Evolutionary conservation across 2,888 invertebrate genomes (phyloP), one percentile per base, ranked within the genome.

Genomic region (Drosophila trichaetosa): DNA sequence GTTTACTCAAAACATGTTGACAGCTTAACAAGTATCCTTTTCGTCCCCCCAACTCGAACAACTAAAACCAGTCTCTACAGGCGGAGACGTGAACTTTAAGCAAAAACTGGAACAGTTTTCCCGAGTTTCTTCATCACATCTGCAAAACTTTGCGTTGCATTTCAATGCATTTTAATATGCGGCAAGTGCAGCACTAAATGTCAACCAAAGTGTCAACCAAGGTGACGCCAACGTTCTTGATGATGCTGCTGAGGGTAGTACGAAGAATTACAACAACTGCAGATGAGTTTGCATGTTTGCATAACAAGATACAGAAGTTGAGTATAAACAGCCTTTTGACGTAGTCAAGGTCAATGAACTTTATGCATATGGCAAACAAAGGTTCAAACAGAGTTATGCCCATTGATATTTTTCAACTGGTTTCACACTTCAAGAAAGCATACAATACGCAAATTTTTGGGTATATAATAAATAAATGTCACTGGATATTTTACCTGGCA

Each of bases 1-100:
- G 77, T 84, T 87, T 71, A 73, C 88, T 81, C 79, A 85, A 79
- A 87, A 85, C 79, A 85, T 85, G 84, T 83, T 85, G 88, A 85
- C 88, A 82, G 83, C 84, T 87, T 80, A 87, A 76, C 85, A 80
- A 70, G 80, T 58, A 79, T 66, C 63, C 64, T 34, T 46, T 48
- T 40, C 5, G 21, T 31, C 18, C 42, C 18, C 18, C 36, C 27
- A 10, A 13, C 38, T 16, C 29, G n/a, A 21, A 27, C 64, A 62
- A 66, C 72, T 65, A 72, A 64, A 54, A n/a, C 57, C 49, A 58
- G 69, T 38, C 36, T 46, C 38, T 29, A 54, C 24, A 46, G 31
- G 36, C 42, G 21, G 16, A 24, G 59, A 27, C 36, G 38, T 40
- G 76, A 84, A 85, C 58, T 87, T 85, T 69, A 81, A 76, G 66